A percentile compares a stretch with the other conserved stretches of the same genome.
Evolutionary conservation across 2,888 invertebrate genomes (phyloP).

Genomic region (Pollenia labialis): DNA sequence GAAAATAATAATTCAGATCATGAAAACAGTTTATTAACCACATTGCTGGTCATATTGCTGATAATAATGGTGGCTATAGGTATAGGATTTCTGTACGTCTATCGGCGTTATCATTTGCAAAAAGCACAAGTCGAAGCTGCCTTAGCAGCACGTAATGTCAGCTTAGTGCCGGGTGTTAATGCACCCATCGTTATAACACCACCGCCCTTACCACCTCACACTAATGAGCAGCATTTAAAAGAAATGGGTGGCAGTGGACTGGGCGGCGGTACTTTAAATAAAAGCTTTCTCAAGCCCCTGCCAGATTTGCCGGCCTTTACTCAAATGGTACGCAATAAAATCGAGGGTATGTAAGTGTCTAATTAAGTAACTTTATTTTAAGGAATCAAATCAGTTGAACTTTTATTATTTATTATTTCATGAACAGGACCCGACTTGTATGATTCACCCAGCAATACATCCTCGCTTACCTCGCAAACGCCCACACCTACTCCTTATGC

Average conservation of each 20-base stretch:
- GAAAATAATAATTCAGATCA: slow-evolving; percentile 75
- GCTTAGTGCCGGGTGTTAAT: slow-evolving; percentile 33
- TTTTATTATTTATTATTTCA: not conserved
- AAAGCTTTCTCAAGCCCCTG: slow-evolving; percentile 81
- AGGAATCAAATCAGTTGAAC: not conserved
- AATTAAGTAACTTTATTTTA: slow-evolving; percentile 1
- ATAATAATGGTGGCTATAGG: slow-evolving; percentile 80
- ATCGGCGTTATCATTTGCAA: slow-evolving; percentile 79
- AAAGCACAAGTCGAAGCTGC: slow-evolving; percentile 78
- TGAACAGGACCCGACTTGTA: slow-evolving; percentile 80
- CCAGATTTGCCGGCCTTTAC: slow-evolving; percentile 81
- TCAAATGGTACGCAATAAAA: slow-evolving; percentile 79
- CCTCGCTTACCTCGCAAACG: slow-evolving; percentile 76
- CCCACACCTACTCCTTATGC: slow-evolving; percentile 77
- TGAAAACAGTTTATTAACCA: slow-evolving; percentile 80
- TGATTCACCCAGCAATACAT: slow-evolving; percentile 83
- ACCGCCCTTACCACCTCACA: slow-evolving; percentile 58
- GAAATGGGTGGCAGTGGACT: slow-evolving; percentile 55
- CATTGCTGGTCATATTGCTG: slow-evolving; percentile 79
- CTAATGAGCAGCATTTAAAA: slow-evolving; percentile 66
- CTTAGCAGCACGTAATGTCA: slow-evolving; percentile 74
- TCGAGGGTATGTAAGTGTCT: slow-evolving; percentile 83
- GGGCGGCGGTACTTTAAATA: slow-evolving; percentile 72
- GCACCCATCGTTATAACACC: slow-evolving; percentile 67
- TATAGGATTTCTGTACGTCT: slow-evolving; percentile 81